Base-by-base conservation (phyloP, 1,140 invertebrate genomes). In the Caenorhabditis inopinata region DNA sequence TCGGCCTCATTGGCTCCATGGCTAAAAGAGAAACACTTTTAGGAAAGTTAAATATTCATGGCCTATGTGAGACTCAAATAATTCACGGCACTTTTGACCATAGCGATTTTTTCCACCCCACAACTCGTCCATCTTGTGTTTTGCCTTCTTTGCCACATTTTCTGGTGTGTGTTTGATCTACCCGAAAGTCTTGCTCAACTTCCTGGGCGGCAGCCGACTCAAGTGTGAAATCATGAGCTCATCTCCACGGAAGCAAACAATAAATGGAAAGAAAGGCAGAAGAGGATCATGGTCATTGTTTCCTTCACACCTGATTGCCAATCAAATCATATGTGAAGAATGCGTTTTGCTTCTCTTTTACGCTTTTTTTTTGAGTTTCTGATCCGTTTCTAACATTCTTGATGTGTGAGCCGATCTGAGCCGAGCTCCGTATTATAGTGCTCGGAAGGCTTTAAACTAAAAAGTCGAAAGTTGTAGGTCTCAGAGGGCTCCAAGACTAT, bases 161-260 rank as follows among this genome's bases (percentile, higher is more conserved):
- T 68, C 42, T 23, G 14, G 5, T 14, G 5, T 7, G 35, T 68
- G 32, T 68, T 68, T 68, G 58, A 68, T 38, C 58, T 38, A 68
- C 3, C 58, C 48, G 48, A 51, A 51, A 42, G 38, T 42, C 38
- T 23, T 51, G n/a, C 51, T 16, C 2, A 25, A 18, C n/a, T 18
- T 35, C n/a, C 58, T 18, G 58, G 9, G 58, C 32, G n/a, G 58
- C 14, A 25, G 32, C 18, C 29, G 12, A 68, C 58, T 68, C 58
- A 68, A 68, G 58, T 68, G 58, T 68, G 58, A 68, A 32, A 68
- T 68, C 58, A 68, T 68, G 58, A 68, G 58, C 58, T 68, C 58
- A 68, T 68, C 58, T 68, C 58, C 58, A 68, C 58, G 58, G n/a
- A 42, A 21, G 32, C 32, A 42, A 42, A 38, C 38, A 42, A 5